Conservation (phyloP, 2,797 vertebrate species). For the Dryobates pubescens region DNA sequence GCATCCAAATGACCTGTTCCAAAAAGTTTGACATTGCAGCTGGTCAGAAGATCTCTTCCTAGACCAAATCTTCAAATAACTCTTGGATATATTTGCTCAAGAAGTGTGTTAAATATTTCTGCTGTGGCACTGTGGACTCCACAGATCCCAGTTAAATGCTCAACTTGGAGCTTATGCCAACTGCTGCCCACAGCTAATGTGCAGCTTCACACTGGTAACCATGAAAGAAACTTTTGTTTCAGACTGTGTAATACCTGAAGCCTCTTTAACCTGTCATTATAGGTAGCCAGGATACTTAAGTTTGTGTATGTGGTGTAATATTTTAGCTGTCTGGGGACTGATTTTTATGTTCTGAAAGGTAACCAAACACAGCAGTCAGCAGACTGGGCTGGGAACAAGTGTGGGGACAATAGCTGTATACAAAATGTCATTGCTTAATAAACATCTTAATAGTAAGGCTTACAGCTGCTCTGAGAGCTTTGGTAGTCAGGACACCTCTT, state of each 20-base stretch:
- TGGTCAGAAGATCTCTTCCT: neutral
- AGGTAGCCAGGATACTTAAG: neutral
- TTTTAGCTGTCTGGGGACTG: neutral
- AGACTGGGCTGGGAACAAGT: neutral
- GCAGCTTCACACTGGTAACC: neutral
- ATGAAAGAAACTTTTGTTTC: neutral
- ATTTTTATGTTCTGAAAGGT: neutral
- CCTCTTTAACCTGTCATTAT: neutral
- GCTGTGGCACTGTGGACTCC: neutral
- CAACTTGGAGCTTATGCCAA: neutral
- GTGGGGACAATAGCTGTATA: neutral
- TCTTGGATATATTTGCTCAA: neutral
- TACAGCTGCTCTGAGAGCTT: neutral
- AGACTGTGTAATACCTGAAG: neutral
- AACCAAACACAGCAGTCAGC: neutral
- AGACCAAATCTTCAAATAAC: neutral
- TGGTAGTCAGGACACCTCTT: neutral
- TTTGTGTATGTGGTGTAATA: neutral
- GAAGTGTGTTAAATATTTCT: neutral
- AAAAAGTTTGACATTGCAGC: neutral
- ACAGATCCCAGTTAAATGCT: neutral
- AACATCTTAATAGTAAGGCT: neutral
- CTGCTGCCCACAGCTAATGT: neutral
- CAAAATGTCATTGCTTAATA: neutral
- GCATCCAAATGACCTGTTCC: neutral